Percentiles rank a stretch among this genome's conserved stretches.
Evolutionary conservation across 2,888 invertebrate species (phyloP).

Genomic region (Lomographa bimaculata): DNA sequence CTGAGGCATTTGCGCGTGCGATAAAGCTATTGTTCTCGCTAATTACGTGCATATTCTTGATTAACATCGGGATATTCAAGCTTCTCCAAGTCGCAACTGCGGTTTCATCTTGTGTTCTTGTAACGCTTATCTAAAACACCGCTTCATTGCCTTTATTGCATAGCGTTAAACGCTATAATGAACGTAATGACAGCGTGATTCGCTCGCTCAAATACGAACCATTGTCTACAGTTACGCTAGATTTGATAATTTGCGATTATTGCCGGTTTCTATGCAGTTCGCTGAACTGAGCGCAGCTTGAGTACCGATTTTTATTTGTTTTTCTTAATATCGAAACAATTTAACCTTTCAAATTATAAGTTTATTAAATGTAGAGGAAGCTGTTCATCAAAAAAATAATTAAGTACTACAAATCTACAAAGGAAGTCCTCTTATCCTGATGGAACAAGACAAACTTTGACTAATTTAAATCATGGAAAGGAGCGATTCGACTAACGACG

Average conservation of each 20-base stretch:
- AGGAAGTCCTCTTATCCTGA: constrained; percentile 46
- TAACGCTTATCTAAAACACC: constrained; percentile 58
- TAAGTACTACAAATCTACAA: constrained; percentile 28
- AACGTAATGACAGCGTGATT: constrained; percentile 44
- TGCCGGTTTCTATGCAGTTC: constrained; percentile 31
- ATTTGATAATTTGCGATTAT: constrained; percentile 56
- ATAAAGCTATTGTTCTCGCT: constrained; percentile 30
- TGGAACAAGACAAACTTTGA: constrained; percentile 51
- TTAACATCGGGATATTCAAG: background rate
- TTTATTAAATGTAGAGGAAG: constrained; percentile 3
- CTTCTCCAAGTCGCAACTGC: constrained; percentile 18
- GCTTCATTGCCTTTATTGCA: constrained; percentile 65
- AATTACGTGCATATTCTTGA: constrained; percentile 21
- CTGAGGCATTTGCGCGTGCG: constrained; percentile 29
- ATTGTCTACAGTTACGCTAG: constrained; percentile 58
- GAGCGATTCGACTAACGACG: constrained; percentile 60
- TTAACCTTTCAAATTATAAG: too few species aligned
- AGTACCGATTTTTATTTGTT: too few species aligned
- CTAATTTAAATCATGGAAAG: constrained; percentile 63
- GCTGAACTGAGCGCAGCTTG: constrained; percentile 2
- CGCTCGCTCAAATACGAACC: constrained; percentile 41
- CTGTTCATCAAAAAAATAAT: constrained; percentile 9
- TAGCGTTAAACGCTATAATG: constrained; percentile 60
- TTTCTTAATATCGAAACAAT: too few species aligned
- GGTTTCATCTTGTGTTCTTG: constrained; percentile 26